Base-by-base conservation (phyloP, 2,888 invertebrate genomes). In the Mesorhabditis sp. region DNA sequence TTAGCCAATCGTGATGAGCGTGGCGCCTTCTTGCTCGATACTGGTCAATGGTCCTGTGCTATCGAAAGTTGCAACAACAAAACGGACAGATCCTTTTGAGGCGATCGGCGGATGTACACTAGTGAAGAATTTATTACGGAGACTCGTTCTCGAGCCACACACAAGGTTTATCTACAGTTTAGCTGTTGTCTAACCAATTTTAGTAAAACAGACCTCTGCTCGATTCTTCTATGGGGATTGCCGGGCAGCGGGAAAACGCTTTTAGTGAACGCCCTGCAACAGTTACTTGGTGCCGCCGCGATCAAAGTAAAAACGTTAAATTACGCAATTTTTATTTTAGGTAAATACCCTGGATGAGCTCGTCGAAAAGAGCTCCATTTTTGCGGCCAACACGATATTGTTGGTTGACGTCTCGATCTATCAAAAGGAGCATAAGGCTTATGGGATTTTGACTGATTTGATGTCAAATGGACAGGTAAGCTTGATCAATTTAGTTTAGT, bases 211-310 rank as follows among this genome's bases (percentile, higher is more conserved):
- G 6, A 45, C 0, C 75, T 77, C 7, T 79, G 81, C 64, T 78
- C 79, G 0, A 69, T 79, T 0, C 67, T 83, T n/a, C 62, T 83
- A 43, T 80, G 75, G 73, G 83, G 82, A 43, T 70, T 80, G n/a
- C 78, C 82, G 4, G 83, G 83, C 50, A 75, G 73, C 64, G 83
- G 83, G 67, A 83, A 83, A 68, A 72, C 80, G 1, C 66, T 77
- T 65, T 42, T 83, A 13, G 73, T 83, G 50, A 67, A 73, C 45
- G 70, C 78, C 6, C 42, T 82, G 4, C 70, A 72, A 4, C 41
- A 64, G 5, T 69, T 72, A 41, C 61, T 78, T 4, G 72, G 72
- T n/a, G 67, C 72, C 15, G 63, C 65, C 7, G 68, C 70, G 4
- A 65, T 50, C 7, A 50, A 50, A 2, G 58, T 50, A 13, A 13